Conservation (phyloP, 2,113 vertebrate species). For the Spizaetus ornatus region DNA sequence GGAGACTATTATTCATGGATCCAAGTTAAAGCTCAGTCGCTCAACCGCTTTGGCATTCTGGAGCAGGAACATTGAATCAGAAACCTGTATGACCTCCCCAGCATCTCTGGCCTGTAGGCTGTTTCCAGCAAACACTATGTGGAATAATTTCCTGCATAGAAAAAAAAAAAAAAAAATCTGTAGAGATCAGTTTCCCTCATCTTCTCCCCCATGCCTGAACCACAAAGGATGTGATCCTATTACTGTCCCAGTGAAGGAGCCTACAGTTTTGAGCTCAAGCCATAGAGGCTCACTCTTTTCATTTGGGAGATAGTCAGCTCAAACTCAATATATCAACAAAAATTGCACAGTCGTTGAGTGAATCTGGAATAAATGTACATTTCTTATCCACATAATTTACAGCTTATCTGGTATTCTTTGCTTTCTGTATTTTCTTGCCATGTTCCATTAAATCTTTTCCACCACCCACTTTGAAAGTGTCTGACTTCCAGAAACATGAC, state of each 20-base stretch:
- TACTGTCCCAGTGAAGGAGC: not conserved
- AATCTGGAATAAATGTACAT: constrained; percentile 5
- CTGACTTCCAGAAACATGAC: not conserved
- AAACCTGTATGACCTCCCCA: not conserved
- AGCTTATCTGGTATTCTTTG: not conserved
- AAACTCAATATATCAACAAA: not conserved
- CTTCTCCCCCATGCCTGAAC: not conserved
- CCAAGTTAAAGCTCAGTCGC: not conserved
- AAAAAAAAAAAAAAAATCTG: not conserved
- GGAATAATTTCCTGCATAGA: not conserved
- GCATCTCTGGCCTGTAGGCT: not conserved
- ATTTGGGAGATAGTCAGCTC: not conserved
- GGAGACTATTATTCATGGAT: not conserved
- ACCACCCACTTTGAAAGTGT: not conserved
- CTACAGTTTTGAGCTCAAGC: not conserved
- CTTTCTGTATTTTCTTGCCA: not conserved
- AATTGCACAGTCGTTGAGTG: not conserved
- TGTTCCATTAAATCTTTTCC: not conserved
- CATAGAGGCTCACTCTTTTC: not conserved
- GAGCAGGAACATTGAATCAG: not conserved
- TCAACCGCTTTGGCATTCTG: not conserved
- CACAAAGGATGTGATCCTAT: not conserved
- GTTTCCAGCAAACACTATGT: not conserved
- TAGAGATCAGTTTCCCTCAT: not conserved
- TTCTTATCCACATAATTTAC: constrained; percentile 8